Base-by-base conservation (phyloP, 2,888 invertebrate genomes). In the Oligia fasciuncula region DNA sequence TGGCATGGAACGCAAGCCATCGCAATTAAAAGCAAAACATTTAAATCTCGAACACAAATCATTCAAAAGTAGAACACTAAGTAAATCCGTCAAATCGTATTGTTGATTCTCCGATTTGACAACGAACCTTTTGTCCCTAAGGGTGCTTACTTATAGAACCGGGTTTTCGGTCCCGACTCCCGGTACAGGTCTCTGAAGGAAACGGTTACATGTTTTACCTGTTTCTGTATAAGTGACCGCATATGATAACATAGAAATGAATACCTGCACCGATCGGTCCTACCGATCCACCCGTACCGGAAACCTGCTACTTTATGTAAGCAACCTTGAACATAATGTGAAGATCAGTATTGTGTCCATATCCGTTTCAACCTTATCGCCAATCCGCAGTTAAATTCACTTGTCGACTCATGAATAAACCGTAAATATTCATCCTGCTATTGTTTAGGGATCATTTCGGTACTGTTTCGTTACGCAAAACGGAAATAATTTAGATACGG, bases 321-420 rank as follows among this genome's bases (percentile, higher is more conserved):
- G 35, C 35, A 35, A 1, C 35, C 35, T 35, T 29, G 29, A 87
- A 80, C 81, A 87, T 85, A 85, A 80, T 88, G 83, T 65, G 19
- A 57, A 73, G 80, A 83, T 80, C 79, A 79, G 83, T 80, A 84
- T 87, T 89, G 82, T 85, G 76, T 67, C 74, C 69, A 74, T 80
- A 83, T 83, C 82, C 79, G 78, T 81, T 79, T 46, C 71, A 65
- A 65, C 75, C 80, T 81, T 90, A 89, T 89, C 90, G 65, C 51
- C 49, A 29, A 79, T 73, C 72, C 63, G 69, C 89, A 87, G 88
- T 78, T 84, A 78, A 83, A 84, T 79, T 81, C 83, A 67, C 66
- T 83, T 74, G 75, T 71, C 72, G 72, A 68, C 62, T 80, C 77
- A 73, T 87, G 83, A 87, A 88, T 88, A 84, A 80, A 81, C 79